phyloP scores from a whole-genome alignment of 1,140 invertebrate genomes.

The Phocides pigmalion region DNA sequence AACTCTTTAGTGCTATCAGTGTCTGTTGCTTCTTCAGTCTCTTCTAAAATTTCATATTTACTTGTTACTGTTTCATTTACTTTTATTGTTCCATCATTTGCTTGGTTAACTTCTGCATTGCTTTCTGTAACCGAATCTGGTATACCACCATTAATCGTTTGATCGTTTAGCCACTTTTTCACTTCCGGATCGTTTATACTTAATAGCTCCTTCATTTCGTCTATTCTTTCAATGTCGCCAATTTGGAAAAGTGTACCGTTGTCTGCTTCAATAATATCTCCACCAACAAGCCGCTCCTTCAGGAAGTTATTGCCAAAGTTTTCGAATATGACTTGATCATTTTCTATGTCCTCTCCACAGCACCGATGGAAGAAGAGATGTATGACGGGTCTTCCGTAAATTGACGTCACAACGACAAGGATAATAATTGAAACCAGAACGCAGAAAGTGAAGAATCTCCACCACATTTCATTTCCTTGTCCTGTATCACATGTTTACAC shows the following conservation, averaged over 20 bases:
- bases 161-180: slow-evolving; percentile 2
- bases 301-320: slow-evolving; percentile 63
- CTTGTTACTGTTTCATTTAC: background rate
- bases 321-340: slow-evolving; percentile 62
- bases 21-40: background rate
- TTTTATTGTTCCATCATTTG: background rate
- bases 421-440: slow-evolving; percentile 61
- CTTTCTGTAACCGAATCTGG: background rate
- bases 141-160: background rate
- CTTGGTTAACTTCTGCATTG: background rate
- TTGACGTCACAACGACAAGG: slow-evolving; percentile 59
- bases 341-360: slow-evolving; percentile 65
- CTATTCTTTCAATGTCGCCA: slow-evolving; percentile 13
- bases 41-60: slow-evolving; percentile 5
- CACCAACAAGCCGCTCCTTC: slow-evolving; percentile 57
- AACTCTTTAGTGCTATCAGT: background rate
- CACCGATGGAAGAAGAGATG: slow-evolving; percentile 67
- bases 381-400: slow-evolving; percentile 58
- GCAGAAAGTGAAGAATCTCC: slow-evolving; percentile 67
- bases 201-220: slow-evolving; percentile 7
- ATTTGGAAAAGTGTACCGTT: slow-evolving; percentile 25
- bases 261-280: slow-evolving; percentile 42
- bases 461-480: slow-evolving; percentile 63
- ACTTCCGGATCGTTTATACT: slow-evolving; percentile 21
- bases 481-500: slow-evolving; percentile 7